phyloP scores from a whole-genome alignment of 2,888 invertebrate species.

The Aethes cnicana region DNA sequence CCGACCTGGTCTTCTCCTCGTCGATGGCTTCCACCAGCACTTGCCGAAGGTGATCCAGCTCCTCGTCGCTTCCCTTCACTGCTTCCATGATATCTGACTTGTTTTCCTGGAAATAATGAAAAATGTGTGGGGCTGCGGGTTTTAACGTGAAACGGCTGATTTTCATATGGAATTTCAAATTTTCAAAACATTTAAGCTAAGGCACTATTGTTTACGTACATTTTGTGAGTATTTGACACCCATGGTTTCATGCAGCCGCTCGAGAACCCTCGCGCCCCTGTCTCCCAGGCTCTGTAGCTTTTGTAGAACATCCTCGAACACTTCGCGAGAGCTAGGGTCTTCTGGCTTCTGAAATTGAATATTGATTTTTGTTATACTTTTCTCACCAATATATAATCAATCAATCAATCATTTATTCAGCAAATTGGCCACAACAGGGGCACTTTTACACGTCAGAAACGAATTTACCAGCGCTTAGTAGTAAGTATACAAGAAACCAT shows the following conservation, averaged over 20 bases:
- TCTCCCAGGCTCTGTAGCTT: slow-evolving; percentile 82
- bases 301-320: slow-evolving; percentile 82
- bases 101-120: slow-evolving; percentile 36
- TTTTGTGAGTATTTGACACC: slow-evolving; percentile 52
- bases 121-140: no score
- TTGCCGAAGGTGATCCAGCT: slow-evolving; percentile 59
- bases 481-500: no score
- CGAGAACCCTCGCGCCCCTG: slow-evolving; percentile 80
- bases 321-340: slow-evolving; percentile 71
- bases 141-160: no score
- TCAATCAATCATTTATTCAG: no score
- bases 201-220: slow-evolving; percentile 40
- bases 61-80: slow-evolving; percentile 58
- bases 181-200: no score
- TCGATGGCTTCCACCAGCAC: slow-evolving; percentile 75
- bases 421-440: no score
- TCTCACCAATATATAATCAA: no score
- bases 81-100: slow-evolving; percentile 51
- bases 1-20: slow-evolving; percentile 59
- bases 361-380: no score
- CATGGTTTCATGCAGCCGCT: slow-evolving; percentile 76
- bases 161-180: no score
- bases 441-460: no score
- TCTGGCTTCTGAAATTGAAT: slow-evolving; percentile 29
- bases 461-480: no score